phyloP scores from a whole-genome alignment of 1,140 invertebrate genomes.

The Drosophila mayri region DNA sequence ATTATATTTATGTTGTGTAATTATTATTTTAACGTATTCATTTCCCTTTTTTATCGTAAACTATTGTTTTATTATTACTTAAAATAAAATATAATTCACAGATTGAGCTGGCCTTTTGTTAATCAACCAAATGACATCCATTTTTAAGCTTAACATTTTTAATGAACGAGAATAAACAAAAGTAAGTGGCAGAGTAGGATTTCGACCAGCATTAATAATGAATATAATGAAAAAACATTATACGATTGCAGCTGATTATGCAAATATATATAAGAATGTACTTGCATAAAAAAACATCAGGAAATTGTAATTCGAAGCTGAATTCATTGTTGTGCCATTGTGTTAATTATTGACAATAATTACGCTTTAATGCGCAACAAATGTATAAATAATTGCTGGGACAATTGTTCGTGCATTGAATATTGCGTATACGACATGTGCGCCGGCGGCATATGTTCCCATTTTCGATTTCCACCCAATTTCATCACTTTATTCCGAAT shows the following conservation, averaged over 20 bases:
- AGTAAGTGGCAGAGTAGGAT: constrained; percentile 20
- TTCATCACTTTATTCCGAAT: constrained; percentile 4
- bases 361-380: constrained; percentile 52
- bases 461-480: constrained; percentile 16
- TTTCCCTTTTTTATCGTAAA: not conserved
- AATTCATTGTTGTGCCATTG: constrained; percentile 44
- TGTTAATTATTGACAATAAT: constrained; percentile 61
- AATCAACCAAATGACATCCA: constrained; percentile 65
- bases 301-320: constrained; percentile 40
- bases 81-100: constrained; percentile 42
- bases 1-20: not conserved
- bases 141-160: constrained; percentile 64
- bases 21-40: constrained; percentile 5
- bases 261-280: constrained; percentile 15
- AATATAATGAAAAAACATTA: constrained; percentile 32
- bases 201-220: constrained; percentile 29
- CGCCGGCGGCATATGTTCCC: constrained; percentile 18
- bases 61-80: constrained; percentile 12
- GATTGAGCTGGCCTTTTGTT: constrained; percentile 45
- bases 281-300: not conserved
- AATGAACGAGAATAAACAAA: constrained; percentile 52
- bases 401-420: constrained; percentile 20
- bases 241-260: constrained; percentile 45
- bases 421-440: constrained; percentile 18
- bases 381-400: constrained; percentile 45